Evolutionary conservation across 2,797 vertebrate species (phyloP), one percentile per base, ranked within the genome.

Genomic region (Sebastes baramenuke): DNA sequence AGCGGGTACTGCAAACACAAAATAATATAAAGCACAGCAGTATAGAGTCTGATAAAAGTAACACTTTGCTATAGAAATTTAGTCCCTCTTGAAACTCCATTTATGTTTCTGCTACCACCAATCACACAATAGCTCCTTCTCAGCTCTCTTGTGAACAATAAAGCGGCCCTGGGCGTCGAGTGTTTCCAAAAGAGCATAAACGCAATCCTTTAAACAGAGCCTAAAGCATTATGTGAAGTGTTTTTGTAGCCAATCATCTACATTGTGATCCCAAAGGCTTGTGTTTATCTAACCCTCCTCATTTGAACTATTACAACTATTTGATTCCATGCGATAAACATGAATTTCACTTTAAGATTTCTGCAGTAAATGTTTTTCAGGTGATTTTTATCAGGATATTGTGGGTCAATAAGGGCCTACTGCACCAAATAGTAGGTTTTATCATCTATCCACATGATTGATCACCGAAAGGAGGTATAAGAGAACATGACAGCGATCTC

Each of bases 401-500:
- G 16, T 18, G 42, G 42, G 42, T 46, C 16, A 46, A 46, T 18
- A 46, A 0, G 16, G 42, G 42, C 42, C 16, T 46, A 46, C 16
- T 46, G 0, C 16, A 46, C 42, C 16, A 16, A 46, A 46, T 46
- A 46, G 6, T 18, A 46, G 42, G 42, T 46, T 46, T 46, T 46
- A 46, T 16, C 42, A 16, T 46, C 42, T 46, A 46, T 1, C 16
- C 42, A 46, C 42, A 46, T 46, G 16, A 8, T 18, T 16, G 42
- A 46, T 8, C 42, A 46, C 42, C 14, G 42, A 46, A 46, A 3
- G 38, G 38, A 42, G 38, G 38, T 42, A 42, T 42, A 0, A 42
- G 0, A 16, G 0, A 42, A 42, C 38, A 42, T 0, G 38, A 42
- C 38, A 42, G 13, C 38, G 38, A 42, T 0, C 13, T 42, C 13